Percentiles rank a stretch among this genome's conserved stretches.
phyloP scores from a whole-genome alignment of 2,113 vertebrate genomes.

The Tetrao urogallus region DNA sequence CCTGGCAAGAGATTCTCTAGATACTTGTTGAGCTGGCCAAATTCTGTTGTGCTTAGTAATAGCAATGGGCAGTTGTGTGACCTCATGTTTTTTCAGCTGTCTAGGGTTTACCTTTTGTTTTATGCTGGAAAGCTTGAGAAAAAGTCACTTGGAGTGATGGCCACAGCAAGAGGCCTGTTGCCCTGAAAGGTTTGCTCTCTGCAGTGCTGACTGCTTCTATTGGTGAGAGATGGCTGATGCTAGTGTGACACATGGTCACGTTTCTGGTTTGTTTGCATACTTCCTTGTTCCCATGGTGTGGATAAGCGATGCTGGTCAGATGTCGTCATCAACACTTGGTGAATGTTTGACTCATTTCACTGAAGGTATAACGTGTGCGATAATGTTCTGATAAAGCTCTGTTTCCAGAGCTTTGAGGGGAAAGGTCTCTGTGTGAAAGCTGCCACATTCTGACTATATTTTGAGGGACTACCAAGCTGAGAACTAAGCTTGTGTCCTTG shows the following conservation, averaged over 20 bases:
- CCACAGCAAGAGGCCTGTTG: background rate
- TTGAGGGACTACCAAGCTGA: background rate
- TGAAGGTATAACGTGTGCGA: background rate
- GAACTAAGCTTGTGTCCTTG: background rate
- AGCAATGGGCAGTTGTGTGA: background rate
- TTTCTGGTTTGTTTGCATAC: background rate
- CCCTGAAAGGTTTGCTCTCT: background rate
- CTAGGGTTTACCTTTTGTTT: conserved; percentile 10
- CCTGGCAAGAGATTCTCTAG: conserved; percentile 17
- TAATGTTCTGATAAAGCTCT: background rate
- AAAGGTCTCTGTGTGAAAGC: background rate
- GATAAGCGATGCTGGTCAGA: background rate
- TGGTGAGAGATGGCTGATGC: background rate
- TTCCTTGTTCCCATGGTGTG: background rate
- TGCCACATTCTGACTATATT: background rate
- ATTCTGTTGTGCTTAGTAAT: conserved; percentile 14
- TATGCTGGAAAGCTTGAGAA: background rate
- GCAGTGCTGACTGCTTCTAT: background rate
- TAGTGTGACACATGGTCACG: background rate
- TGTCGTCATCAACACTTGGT: background rate
- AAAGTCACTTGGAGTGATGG: rapidly evolving
- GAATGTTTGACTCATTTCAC: background rate
- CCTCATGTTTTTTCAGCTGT: background rate
- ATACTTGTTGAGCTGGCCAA: conserved; percentile 49
- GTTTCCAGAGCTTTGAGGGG: background rate